Evolutionary conservation across 2,797 vertebrate species (phyloP).

Genomic region (Ammospiza maritima): DNA sequence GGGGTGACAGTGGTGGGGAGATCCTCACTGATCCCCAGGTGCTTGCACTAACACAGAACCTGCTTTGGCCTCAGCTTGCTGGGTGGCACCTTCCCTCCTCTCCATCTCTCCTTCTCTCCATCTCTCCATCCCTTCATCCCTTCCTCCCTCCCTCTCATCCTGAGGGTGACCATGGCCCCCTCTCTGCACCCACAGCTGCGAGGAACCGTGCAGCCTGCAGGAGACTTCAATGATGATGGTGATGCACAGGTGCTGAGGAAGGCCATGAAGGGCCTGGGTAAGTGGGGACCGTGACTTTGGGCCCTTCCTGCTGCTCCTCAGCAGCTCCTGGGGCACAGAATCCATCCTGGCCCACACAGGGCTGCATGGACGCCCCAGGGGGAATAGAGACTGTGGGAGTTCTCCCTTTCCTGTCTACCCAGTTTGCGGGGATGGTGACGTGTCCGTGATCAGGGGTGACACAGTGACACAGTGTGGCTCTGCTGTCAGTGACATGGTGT

Average conservation of each 20-base stretch:
- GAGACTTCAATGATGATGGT: slow-evolving; percentile 83
- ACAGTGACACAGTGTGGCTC: background rate
- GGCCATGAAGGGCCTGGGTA: slow-evolving; percentile 98
- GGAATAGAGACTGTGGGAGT: background rate
- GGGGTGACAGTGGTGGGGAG: background rate
- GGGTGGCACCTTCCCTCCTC: background rate
- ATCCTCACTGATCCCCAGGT: background rate
- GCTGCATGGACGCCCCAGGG: background rate
- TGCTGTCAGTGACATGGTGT: background rate
- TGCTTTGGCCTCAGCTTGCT: slow-evolving; percentile 60
- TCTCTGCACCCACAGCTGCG: slow-evolving; percentile 78
- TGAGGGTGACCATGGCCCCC: background rate
- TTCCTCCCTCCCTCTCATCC: background rate
- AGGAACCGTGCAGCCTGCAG: slow-evolving; percentile 81
- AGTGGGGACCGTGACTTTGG: background rate
- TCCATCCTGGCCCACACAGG: fast-evolving
- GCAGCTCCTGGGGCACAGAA: background rate
- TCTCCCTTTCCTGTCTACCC: background rate
- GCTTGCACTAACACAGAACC: slow-evolving; percentile 50
- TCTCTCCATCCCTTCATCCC: background rate
- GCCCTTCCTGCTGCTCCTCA: background rate
- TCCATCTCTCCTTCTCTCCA: background rate
- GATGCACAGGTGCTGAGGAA: slow-evolving; percentile 93
- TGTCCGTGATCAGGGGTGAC: background rate
- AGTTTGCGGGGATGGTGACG: fast-evolving